Base-by-base conservation (phyloP, 2,113 vertebrate species). In the Maylandia zebra region DNA sequence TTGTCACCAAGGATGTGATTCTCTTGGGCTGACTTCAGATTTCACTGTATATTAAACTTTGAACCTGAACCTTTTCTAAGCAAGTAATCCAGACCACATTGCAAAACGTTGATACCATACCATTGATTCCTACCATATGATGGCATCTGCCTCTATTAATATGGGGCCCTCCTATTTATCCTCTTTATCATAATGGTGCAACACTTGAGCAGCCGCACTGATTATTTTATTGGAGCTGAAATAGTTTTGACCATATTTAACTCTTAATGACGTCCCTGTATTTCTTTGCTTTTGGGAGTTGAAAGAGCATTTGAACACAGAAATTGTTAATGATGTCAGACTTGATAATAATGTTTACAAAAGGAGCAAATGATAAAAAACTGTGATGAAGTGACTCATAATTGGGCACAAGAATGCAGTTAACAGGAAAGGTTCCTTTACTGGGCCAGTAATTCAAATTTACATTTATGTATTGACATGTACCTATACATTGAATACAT, bases 141-240 rank as follows among this genome's bases (percentile, higher is more conserved):
- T n/a, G 32, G 32, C 32, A n/a, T 5, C 10, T 66, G 10, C 34
- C 32, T 66, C 19, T 66, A 38, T 66, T 38, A 38, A 66, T 36
- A 66, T 5, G 32, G 6, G 61, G 30, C 32, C 30, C 30, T 64
- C 9, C 57, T 61, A 10, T 32, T 61, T 6, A 64, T 64, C 30
- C 30, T 66, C 61, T 12, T 66, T 0, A 12, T 0, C 17, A 66
- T 36, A 11, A 12, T n/a, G 3, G 17, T 66, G 32, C 10, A 66
- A 66, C 61, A 66, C 61, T 3, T 66, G 32, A n/a, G 17, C 32
- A 36, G 17, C 6, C 0, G 17, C 59, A 36, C 17, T 64, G 30
- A 19, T 64, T 34, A 34, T 36, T 64, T 64, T 11, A 64, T 19
- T 34, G 10, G 32, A 36, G 32, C 4, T 7, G 59, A 64, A 64